Conservation (phyloP, 2,113 vertebrate genomes). For the Morone chrysops region DNA sequence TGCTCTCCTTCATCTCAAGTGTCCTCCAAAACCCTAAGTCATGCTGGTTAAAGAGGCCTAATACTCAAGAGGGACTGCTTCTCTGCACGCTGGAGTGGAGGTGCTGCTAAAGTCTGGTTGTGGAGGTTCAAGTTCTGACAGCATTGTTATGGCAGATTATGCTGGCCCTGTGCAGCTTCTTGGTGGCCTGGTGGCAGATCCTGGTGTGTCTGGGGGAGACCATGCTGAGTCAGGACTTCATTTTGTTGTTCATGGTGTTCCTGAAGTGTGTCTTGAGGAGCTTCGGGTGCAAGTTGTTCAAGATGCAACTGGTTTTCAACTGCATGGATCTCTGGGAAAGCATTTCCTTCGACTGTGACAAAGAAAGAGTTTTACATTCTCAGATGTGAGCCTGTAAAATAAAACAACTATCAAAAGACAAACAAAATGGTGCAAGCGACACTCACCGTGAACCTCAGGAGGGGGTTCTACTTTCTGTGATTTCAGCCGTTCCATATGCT, state of each 20-base stretch:
- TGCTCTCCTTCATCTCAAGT: conserved; percentile 26
- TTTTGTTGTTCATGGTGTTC: conserved; percentile 50
- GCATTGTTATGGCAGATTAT: conserved; percentile 58
- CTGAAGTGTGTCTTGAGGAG: conserved; percentile 53
- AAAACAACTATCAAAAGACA: background rate
- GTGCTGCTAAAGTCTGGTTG: conserved; percentile 62
- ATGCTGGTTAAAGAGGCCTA: conserved; percentile 51
- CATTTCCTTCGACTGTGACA: conserved; percentile 78
- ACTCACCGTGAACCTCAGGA: conserved; percentile 85
- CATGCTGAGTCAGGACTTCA: conserved; percentile 56
- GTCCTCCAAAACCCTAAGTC: conserved; percentile 51
- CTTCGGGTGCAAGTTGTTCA: conserved; percentile 40
- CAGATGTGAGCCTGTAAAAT: background rate
- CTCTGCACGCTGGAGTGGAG: conserved; percentile 57
- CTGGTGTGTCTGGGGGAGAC: conserved; percentile 64
- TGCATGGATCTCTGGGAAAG: conserved; percentile 60
- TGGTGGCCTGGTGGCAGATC: conserved; percentile 74
- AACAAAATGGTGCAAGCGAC: background rate
- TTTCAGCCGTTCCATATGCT: conserved; percentile 95
- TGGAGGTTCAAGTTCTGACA: conserved; percentile 41
- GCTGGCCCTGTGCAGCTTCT: conserved; percentile 64
- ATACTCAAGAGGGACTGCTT: conserved; percentile 26
- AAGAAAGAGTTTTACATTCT: background rate
- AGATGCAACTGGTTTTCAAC: conserved; percentile 52
- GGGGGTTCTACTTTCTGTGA: conserved; percentile 86